Percentiles rank a stretch among this genome's conserved stretches.
Conservation (phyloP, 2,797 vertebrate species). For the Manis javanica region DNA sequence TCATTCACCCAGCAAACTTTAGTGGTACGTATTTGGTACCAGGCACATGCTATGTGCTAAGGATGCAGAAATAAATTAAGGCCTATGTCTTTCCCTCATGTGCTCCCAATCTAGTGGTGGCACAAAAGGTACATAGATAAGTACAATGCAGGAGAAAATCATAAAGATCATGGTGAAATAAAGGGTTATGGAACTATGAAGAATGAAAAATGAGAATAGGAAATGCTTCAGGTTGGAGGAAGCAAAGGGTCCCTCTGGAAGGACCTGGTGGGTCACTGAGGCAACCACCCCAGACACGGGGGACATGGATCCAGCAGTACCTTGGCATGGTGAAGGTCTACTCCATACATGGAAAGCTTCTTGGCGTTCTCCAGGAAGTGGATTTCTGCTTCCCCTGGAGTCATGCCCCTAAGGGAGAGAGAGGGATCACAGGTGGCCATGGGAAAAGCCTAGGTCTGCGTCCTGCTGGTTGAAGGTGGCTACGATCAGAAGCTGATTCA, state of each 20-base stretch:
- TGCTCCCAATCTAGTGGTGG: background rate
- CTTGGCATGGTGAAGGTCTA: slow-evolving; percentile 99
- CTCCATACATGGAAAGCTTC: slow-evolving; percentile 99
- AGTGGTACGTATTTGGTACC: background rate
- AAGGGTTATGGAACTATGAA: background rate
- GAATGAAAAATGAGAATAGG: background rate
- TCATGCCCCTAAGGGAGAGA: slow-evolving; percentile 93
- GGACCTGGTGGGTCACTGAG: background rate
- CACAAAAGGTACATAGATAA: background rate
- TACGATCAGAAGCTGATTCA: background rate
- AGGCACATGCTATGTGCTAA: background rate
- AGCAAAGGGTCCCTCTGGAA: background rate
- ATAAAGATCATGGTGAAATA: background rate
- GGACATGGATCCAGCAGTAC: slow-evolving; percentile 82
- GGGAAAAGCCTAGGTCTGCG: background rate
- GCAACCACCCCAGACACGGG: background rate
- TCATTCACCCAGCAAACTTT: background rate
- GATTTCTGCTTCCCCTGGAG: slow-evolving; percentile 97
- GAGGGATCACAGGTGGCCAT: background rate
- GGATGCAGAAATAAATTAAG: slow-evolving; percentile 21
- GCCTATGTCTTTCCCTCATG: background rate
- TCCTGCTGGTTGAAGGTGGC: background rate
- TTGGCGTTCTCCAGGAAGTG: slow-evolving; percentile 99
- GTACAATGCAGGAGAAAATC: background rate
- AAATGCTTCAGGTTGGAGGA: background rate